Base-by-base conservation (phyloP, 1,140 invertebrate genomes). In the Asbolus verrucosus region DNA sequence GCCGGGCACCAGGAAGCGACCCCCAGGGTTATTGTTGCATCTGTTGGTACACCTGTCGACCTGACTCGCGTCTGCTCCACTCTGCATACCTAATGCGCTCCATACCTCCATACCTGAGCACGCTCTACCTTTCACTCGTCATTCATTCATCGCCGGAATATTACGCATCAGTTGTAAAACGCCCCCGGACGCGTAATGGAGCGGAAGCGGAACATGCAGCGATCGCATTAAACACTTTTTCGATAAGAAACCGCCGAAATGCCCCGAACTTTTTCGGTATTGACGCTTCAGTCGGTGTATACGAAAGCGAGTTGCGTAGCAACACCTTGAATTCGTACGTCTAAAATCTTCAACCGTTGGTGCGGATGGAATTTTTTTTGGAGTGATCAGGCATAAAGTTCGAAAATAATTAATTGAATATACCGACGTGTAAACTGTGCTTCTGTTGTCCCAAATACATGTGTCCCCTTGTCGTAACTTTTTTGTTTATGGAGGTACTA, bases 151-250 rank as follows among this genome's bases (percentile, higher is more conserved):
- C 19, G 19, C n/a, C 13, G 46, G 18, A 54, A 54, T 54, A 54
- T 54, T 54, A 54, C 46, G 46, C 46, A 54, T 54, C 46, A 54
- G 46, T 54, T 54, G 46, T 54, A 54, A 54, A 54, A 54, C 46
- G 46, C 46, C 27, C 18, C 46, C 46, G 27, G 46, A 6, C 46
- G 27, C 27, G 46, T 54, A 54, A 31, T 54, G 46, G 27, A 54
- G 27, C 27, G 11, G 46, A n/a, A n/a, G n/a, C n/a, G n/a, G n/a
- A n/a, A n/a, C n/a, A n/a, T n/a, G n/a, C n/a, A n/a, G n/a, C n/a
- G n/a, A n/a, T n/a, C n/a, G n/a, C n/a, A n/a, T n/a, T n/a, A n/a
- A n/a, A n/a, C 15, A 46, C 16, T 46, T 46, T 46, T 46, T 46
- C n/a, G n/a, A 46, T 46, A 6, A 46, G 19, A 46, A 46, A 18